Evolutionary conservation across 64 coral and sea anemone genomes (phyloP), one percentile per base, ranked within the genome.

Genomic region (Anthopleura sola): DNA sequence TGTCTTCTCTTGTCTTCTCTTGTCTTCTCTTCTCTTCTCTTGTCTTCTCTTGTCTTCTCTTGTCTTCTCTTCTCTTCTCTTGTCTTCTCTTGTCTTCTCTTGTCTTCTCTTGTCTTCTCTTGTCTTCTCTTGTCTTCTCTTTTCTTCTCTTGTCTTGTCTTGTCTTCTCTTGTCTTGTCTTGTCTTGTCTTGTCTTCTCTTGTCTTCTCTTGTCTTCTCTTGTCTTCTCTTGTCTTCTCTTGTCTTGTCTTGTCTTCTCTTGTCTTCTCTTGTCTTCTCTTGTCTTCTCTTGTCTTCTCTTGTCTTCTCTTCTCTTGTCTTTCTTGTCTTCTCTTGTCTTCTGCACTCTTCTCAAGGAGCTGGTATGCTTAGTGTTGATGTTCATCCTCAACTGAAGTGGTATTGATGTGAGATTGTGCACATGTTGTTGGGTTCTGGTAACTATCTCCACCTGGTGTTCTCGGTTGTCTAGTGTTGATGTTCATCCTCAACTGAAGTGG

Each of bases 1-100:
- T 62, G 58, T 62, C 58, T 62, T 62, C 14, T 62, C 58, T 62
- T 78, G 75, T 78, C 75, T 78, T 78, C 24, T 62, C 58, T 62
- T 62, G 58, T 62, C 58, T 62, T 62, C 14, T 62, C 58, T 62
- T 62, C 24, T 62, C 58, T 62, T 62, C 14, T 34, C 16, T 78
- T 78, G 58, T 62, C 58, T 62, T 62, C 14, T 62, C 58, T 62
- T 62, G 58, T 62, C 58, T 62, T 62, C 14, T 62, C 58, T 62
- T 14, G 58, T 24, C 24, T 62, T 62, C 24, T 24, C 24, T 62
- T 62, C 14, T 62, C 58, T 62, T 62, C 14, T 62, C 58, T 62
- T 62, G 58, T 62, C 58, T 62, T 62, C 14, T 62, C 58, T 62
- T 62, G 58, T 62, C 58, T 62, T 62, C 24, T 62, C 58, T 62